Evolutionary conservation across 2,113 vertebrate species (phyloP), one percentile per base, ranked within the genome.

Genomic region (Origma solitaria): DNA sequence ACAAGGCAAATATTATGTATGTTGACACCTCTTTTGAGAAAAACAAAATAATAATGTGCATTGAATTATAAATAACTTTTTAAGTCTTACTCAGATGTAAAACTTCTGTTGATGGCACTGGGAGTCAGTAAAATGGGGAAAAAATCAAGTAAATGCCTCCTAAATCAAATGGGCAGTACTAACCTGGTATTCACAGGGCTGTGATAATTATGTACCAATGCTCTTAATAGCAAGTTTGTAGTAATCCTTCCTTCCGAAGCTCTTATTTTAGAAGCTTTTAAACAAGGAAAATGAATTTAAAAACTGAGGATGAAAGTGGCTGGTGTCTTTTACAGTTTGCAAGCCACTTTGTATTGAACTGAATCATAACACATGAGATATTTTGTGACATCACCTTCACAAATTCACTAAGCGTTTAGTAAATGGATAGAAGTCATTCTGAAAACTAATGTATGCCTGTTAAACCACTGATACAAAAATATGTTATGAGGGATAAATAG

Each of bases 1-100:
- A 99, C 96, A 99, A 99, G 96, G 99, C 99, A 73, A 99, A 99
- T 83, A 99, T 99, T 82, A 99, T 99, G 99, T 99, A 97, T 93
- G 99, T 98, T 73, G 35, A 50, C 37, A 54, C 15, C 44, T 75
- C 8, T 72, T 70, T 51, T 71, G 27, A 92, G 68, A 25, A 56
- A 14, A 90, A 38, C 42, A 76, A 24, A 81, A 49, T 13, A 86
- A 19, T 31, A 78, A 65, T 61, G 38, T 30, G 31, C 42, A 44
- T 60, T 69, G 54, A 25, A 40, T 90, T n/a, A 58, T n/a, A 82
- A 92, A n/a, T n/a, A 64, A 25, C 7, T 65, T 73, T 13, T 38
- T 3, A 23, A 62, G 35, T 86, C 33, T 66, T 66, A 24, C 22
- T 80, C 33, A 54, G 27, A 14, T 35, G 27, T 69, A 1, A 40